A percentile compares a stretch with the other conserved stretches of the same genome.
phyloP scores from a whole-genome alignment of 1,140 invertebrate genomes.

The Coenobita brevimanus region DNA sequence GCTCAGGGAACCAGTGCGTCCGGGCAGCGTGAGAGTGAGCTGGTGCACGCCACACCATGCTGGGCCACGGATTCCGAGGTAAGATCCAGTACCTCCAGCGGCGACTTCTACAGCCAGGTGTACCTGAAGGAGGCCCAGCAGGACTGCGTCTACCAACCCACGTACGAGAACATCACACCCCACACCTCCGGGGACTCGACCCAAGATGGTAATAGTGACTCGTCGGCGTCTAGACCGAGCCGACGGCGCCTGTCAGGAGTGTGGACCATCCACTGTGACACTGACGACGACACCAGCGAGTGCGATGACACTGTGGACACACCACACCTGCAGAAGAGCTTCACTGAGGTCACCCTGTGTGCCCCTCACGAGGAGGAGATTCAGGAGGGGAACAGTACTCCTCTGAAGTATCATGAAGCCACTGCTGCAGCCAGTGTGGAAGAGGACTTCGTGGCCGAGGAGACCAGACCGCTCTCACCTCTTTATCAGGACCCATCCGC shows the following conservation, averaged over 20 bases:
- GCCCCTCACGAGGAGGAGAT: not conserved
- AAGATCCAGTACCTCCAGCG: slow-evolving; percentile 35
- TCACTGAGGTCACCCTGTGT: not conserved
- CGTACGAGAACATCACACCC: slow-evolving; percentile 21
- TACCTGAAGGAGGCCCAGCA: not conserved
- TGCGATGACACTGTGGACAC: slow-evolving; percentile 11
- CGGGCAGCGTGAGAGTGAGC: not conserved
- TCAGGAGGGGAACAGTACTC: not conserved
- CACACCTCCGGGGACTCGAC: not conserved
- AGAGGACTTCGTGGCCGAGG: slow-evolving; percentile 5
- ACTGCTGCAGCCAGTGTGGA: not conserved
- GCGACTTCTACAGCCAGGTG: slow-evolving; percentile 36
- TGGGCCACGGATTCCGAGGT: slow-evolving; percentile 52
- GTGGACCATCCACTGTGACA: slow-evolving; percentile 8
- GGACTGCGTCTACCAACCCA: slow-evolving; percentile 11
- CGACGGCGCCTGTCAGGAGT: slow-evolving; percentile 30
- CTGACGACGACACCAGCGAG: slow-evolving; percentile 11
- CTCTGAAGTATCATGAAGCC: not conserved
- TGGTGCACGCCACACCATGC: slow-evolving; percentile 46
- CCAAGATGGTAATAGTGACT: not conserved
- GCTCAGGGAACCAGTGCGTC: not conserved
- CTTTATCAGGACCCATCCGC: not conserved
- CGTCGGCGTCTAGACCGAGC: not conserved
- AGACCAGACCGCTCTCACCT: not conserved
- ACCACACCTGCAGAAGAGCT: not conserved